Conservation (phyloP, 2,113 vertebrate species). For the Ictalurus punctatus region DNA sequence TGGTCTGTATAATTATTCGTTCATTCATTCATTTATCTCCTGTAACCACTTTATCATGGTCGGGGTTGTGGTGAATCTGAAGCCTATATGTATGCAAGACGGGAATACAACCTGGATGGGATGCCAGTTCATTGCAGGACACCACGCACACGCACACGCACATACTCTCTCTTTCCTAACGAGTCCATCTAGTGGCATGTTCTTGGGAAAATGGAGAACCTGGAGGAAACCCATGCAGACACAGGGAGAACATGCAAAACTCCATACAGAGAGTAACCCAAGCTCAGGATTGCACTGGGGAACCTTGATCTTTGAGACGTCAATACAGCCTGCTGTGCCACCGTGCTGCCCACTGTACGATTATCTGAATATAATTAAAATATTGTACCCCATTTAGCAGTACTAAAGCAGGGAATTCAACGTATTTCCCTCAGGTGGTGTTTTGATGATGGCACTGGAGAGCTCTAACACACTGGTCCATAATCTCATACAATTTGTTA, state of each 20-base stretch:
- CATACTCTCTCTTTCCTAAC: too few relatives aligned
- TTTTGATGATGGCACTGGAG: neutral
- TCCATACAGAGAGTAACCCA: neutral
- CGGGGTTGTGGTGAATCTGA: too few relatives aligned
- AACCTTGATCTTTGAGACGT: neutral
- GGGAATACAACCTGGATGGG: too few relatives aligned
- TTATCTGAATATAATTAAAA: neutral
- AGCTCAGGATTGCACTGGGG: neutral
- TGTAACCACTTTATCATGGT: too few relatives aligned
- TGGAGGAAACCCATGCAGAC: neutral
- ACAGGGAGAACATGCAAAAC: neutral
- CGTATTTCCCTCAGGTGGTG: neutral
- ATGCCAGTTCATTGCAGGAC: too few relatives aligned
- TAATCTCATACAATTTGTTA: neutral
- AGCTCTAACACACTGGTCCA: neutral
- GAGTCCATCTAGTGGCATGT: too few relatives aligned
- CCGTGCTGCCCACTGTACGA: neutral
- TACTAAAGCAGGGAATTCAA: neutral
- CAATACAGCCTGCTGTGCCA: neutral
- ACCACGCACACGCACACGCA: too few relatives aligned
- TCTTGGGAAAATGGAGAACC: too few relatives aligned
- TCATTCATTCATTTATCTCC: neutral
- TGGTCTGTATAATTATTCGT: neutral
- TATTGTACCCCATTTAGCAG: neutral
- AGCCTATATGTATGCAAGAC: too few relatives aligned